phyloP scores from a whole-genome alignment of 2,888 invertebrate species.

The Bombylius major region DNA sequence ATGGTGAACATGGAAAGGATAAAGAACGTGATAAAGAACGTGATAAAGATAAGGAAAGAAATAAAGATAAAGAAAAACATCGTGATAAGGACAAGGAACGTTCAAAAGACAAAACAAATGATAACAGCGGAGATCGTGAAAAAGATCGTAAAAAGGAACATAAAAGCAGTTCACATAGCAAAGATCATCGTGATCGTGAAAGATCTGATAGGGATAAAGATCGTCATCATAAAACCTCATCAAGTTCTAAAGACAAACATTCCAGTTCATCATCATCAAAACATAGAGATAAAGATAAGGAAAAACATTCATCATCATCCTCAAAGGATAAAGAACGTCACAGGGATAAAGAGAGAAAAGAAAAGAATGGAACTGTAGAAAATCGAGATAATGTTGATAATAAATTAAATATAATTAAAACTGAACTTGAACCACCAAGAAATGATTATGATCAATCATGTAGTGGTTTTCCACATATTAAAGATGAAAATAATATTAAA shows the following conservation, averaged over 20 bases:
- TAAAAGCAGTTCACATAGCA: conserved; percentile 25
- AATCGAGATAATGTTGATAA: background rate
- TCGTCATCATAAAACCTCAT: conserved; percentile 28
- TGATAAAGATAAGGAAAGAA: conserved; percentile 32
- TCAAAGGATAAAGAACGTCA: conserved; percentile 25
- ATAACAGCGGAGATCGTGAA: no score
- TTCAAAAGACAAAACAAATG: conserved; percentile 22
- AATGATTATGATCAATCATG: conserved; percentile 24
- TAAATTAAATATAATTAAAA: background rate
- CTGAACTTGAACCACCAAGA: conserved; percentile 11
- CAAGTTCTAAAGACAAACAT: conserved; percentile 35
- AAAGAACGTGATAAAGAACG: conserved; percentile 17
- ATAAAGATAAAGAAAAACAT: conserved; percentile 26
- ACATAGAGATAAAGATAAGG: conserved; percentile 29
- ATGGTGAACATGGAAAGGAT: conserved; percentile 31
- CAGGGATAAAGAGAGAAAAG: conserved; percentile 27
- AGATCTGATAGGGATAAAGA: conserved; percentile 14
- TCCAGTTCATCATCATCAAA: conserved; percentile 29
- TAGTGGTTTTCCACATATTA: conserved; percentile 20
- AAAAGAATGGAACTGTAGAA: conserved; percentile 12
- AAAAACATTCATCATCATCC: conserved; percentile 28
- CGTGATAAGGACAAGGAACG: no score
- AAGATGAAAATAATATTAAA: conserved; percentile 21
- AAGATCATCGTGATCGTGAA: conserved; percentile 8
- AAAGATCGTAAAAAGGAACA: conserved; percentile 31